These are phyloP conservation scores for Drosophila lowei DNA, from an alignment of 1,140 invertebrate genomes.

Conservation along the genomic window DNA sequence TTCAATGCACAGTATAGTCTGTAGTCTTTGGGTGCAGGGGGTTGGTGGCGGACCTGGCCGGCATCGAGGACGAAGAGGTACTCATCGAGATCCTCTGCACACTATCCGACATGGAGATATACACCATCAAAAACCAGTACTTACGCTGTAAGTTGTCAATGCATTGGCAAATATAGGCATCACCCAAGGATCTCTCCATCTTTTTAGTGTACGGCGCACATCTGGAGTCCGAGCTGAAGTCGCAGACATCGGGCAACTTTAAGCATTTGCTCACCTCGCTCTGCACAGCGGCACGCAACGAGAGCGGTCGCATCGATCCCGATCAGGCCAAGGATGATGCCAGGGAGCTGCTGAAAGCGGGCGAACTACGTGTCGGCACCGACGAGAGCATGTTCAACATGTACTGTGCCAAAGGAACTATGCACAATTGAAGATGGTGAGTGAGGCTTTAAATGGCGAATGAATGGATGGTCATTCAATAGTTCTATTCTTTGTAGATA, in stretches of 20 bases:
- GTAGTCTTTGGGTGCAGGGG: constrained; percentile 26
- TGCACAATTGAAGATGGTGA: constrained; percentile 87
- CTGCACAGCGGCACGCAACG: constrained; percentile 85
- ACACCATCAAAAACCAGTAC: constrained; percentile 91
- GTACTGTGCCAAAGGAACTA: constrained; percentile 90
- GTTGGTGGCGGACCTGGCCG: constrained; percentile 84
- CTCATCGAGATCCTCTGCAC: constrained; percentile 96
- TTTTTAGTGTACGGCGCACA: constrained; percentile 88
- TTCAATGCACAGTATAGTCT: constrained; percentile 69
- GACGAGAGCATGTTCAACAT: constrained; percentile 94
- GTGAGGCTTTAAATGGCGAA: no score
- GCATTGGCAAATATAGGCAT: no score
- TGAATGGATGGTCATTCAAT: background rate
- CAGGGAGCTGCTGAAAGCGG: constrained; percentile 89
- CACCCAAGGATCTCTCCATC: constrained; percentile 5
- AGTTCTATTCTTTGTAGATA: constrained; percentile 83
- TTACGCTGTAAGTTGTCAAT: constrained; percentile 87
- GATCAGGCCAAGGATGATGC: constrained; percentile 88
- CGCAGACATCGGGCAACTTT: constrained; percentile 94
- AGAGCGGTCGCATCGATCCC: constrained; percentile 87
- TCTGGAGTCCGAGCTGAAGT: constrained; percentile 90
- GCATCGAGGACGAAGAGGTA: constrained; percentile 92
- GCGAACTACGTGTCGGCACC: constrained; percentile 91
- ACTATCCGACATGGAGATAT: constrained; percentile 93
- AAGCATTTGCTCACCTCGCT: constrained; percentile 91